Percentiles rank a stretch among this genome's conserved stretches.
These are phyloP conservation scores for Xestia sexstrigata DNA, from an alignment of 2,888 invertebrate genomes.

Conservation along the genomic window DNA sequence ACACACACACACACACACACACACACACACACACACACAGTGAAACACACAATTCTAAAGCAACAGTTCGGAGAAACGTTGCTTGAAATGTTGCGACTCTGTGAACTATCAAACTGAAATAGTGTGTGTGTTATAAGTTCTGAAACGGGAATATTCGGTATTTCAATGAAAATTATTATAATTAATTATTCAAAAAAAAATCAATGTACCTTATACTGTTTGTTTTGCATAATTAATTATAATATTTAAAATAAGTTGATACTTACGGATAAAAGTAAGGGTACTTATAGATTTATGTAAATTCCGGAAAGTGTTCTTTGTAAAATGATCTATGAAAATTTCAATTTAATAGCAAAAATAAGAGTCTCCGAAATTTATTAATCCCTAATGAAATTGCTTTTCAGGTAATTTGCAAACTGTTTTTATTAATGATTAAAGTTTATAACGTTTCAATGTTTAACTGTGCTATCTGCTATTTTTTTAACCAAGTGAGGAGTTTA, in stretches of 20 bases:
- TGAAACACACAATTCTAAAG: no score
- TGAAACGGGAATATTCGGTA: no score
- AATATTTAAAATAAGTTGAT: not conserved
- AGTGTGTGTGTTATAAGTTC: no score
- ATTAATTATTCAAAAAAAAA: no score
- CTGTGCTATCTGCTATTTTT: conserved; percentile 1
- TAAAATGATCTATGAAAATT: conserved; percentile 26
- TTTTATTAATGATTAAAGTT: conserved; percentile 14
- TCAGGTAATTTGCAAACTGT: conserved; percentile 25
- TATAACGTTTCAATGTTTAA: not conserved
- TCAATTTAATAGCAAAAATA: conserved; percentile 17
- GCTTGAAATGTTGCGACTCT: no score
- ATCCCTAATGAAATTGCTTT: conserved; percentile 32
- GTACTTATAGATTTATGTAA: not conserved
- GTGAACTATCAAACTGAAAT: no score
- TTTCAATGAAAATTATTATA: no score
- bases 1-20: no score
- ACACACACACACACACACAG: no score
- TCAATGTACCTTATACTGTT: no score
- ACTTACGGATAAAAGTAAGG: not conserved
- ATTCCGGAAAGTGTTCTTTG: not conserved
- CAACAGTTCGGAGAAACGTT: no score
- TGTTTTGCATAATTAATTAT: no score
- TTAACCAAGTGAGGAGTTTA: not conserved
- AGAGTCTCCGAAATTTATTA: conserved; percentile 20